Percentiles rank a stretch among this genome's conserved stretches.
Evolutionary conservation across 2,797 vertebrate species (phyloP).

Genomic region (Acomys russatus): DNA sequence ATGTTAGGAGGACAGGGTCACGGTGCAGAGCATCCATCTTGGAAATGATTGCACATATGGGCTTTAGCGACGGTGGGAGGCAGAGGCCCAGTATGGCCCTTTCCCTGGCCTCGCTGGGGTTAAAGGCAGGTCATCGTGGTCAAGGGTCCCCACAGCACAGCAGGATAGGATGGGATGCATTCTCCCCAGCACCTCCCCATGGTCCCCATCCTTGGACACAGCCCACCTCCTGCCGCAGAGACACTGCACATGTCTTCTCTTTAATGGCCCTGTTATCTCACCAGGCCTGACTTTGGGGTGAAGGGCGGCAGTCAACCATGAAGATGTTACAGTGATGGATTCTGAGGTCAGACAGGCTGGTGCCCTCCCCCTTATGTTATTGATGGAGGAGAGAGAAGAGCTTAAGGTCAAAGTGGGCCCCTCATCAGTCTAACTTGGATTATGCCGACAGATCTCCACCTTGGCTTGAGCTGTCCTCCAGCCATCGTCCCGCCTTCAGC

Average conservation of each 20-base stretch:
- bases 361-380: neutral
- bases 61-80: neutral
- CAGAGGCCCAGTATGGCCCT: neutral
- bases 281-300: neutral
- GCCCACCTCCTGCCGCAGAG: neutral
- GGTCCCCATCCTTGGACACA: neutral
- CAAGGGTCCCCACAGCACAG: neutral
- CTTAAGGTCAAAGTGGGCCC: constrained; percentile 50
- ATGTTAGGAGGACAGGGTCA: neutral
- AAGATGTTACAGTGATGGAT: neutral
- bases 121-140: neutral
- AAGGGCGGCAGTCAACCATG: constrained; percentile 14
- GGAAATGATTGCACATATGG: neutral
- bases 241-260: neutral
- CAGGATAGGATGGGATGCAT: neutral
- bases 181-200: rapidly evolving
- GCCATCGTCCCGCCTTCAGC: neutral
- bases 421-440: neutral
- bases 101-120: neutral
- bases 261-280: neutral
- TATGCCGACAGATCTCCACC: neutral
- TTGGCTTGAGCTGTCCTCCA: neutral
- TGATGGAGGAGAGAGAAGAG: constrained; percentile 20
- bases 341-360: constrained; percentile 58
- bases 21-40: neutral